phyloP scores from a whole-genome alignment of 2,888 invertebrate genomes.

The Ichneumoninae sp. region DNA sequence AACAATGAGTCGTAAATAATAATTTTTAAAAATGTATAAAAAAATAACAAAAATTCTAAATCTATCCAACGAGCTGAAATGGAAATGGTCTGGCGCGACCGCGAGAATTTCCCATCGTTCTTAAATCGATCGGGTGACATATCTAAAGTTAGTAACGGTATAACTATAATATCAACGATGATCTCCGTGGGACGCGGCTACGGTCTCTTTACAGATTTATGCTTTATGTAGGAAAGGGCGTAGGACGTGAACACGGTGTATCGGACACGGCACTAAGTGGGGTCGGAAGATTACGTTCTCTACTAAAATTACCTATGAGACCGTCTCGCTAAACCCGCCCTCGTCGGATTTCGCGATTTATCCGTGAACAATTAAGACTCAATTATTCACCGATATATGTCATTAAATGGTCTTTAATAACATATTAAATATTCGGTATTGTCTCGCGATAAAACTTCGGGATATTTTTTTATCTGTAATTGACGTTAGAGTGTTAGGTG shows the following conservation, averaged over 20 bases:
- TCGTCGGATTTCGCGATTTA: no score
- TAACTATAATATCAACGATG: constrained; percentile 12
- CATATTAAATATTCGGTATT: no score
- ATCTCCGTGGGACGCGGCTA: constrained; percentile 9
- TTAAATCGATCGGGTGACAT: constrained; percentile 25
- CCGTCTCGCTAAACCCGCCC: no score
- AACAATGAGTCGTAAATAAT: no score
- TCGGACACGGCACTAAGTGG: not conserved
- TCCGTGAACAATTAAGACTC: no score
- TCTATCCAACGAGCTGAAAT: not conserved
- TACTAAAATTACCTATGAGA: no score
- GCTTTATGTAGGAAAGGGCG: constrained; percentile 9
- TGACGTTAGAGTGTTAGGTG: no score
- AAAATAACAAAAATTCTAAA: not conserved
- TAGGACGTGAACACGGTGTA: not conserved
- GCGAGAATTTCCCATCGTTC: constrained; percentile 11
- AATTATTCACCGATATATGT: no score
- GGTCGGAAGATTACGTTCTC: constrained; percentile 36
- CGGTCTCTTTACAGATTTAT: constrained; percentile 23
- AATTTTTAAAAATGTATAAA: no score
- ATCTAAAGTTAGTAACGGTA: constrained; percentile 36
- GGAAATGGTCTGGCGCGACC: not conserved
- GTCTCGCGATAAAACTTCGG: no score
- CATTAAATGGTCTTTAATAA: no score
- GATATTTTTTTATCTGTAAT: no score